Conservation (phyloP, 2,888 invertebrate genomes). For the Ligdia adustata region DNA sequence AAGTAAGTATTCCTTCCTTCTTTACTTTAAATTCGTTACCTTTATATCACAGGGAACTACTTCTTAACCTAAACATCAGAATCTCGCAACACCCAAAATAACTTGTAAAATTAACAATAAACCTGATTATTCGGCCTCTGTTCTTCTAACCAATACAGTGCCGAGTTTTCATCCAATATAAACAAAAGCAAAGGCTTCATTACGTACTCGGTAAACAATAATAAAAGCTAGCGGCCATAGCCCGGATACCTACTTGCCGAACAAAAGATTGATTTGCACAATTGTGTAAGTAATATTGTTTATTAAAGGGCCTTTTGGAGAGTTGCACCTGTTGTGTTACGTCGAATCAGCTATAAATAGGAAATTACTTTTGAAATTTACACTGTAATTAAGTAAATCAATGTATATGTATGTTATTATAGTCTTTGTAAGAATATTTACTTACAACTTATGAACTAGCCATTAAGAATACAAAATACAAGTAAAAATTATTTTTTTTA, state of each 20-base stretch:
- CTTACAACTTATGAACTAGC: too few relatives aligned
- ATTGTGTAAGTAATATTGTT: conserved; percentile 37
- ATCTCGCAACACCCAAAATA: conserved; percentile 15
- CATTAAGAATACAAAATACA: too few relatives aligned
- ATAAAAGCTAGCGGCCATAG: conserved; percentile 45
- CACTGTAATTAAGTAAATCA: too few relatives aligned
- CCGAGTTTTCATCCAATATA: conserved; percentile 49
- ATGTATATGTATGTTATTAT: too few relatives aligned
- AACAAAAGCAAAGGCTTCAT: conserved; percentile 52
- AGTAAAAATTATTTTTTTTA: too few relatives aligned
- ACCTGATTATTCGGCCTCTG: conserved; percentile 42
- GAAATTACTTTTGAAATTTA: too few relatives aligned
- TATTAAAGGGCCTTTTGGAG: conserved; percentile 21
- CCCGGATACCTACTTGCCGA: conserved; percentile 41
- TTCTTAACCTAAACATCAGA: neutral
- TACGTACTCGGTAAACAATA: conserved; percentile 56
- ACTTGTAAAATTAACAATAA: conserved; percentile 25
- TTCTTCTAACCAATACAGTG: conserved; percentile 39
- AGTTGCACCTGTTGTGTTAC: conserved; percentile 17
- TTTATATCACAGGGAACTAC: neutral
- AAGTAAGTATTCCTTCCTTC: too few relatives aligned
- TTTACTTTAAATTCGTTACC: neutral
- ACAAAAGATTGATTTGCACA: conserved; percentile 45
- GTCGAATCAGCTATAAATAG: too few relatives aligned
- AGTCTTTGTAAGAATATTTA: too few relatives aligned